These are phyloP conservation scores for Magallana angulata DNA, from an alignment of 1,140 invertebrate species.

Conservation along the genomic window DNA sequence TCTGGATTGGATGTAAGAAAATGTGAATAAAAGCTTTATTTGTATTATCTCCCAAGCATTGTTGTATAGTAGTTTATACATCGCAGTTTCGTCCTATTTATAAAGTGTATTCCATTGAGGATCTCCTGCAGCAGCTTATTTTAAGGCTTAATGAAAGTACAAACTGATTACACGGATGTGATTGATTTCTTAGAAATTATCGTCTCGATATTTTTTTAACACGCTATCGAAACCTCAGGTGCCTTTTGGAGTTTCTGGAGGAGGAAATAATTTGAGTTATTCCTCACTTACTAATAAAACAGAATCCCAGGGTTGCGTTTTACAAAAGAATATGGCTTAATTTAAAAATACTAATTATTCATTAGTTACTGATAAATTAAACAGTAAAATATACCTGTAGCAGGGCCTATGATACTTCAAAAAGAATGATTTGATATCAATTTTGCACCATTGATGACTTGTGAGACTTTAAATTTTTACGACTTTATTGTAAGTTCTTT, in stretches of 20 bases:
- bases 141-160: not conserved
- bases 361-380: not conserved
- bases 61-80: not conserved
- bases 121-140: not conserved
- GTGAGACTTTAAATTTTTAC: no score
- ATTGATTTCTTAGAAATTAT: not conserved
- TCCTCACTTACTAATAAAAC: not conserved
- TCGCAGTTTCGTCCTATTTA: not conserved
- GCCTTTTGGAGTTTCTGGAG: not conserved
- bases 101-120: not conserved
- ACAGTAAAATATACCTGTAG: not conserved
- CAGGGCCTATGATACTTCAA: not conserved
- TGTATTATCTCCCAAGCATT: not conserved
- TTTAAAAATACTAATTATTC: not conserved
- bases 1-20: slow-evolving; percentile 1
- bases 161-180: not conserved
- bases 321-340: not conserved
- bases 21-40: not conserved
- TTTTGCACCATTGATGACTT: not conserved
- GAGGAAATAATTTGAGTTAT: not conserved
- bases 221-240: not conserved
- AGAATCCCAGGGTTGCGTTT: not conserved
- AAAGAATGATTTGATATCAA: not conserved
- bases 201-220: not conserved
- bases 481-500: no score